Evolutionary conservation across 2,888 invertebrate genomes (phyloP), one percentile per base, ranked within the genome.

Genomic region (Listrodromus nycthemerus): DNA sequence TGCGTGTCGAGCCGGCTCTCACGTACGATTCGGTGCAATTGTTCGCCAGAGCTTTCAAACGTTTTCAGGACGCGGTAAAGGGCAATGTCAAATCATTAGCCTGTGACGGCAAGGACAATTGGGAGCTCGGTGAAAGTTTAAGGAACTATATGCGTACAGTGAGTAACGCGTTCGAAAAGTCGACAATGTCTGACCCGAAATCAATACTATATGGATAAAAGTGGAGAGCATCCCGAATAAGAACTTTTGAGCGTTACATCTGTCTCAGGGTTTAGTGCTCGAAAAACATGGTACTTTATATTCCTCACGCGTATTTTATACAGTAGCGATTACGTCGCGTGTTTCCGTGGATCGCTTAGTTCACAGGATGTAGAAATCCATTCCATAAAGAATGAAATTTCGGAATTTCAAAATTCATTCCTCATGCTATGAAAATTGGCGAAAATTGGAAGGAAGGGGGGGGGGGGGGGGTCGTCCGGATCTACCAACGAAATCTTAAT

Each of bases 61-160:
- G 96, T 90, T 92, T 97, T 8, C 94, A 94, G 61, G 94, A 94
- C 75, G 91, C 93, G 16, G 89, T 91, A 24, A 92, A 94, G 82
- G 94, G 95, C 10, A 91, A 93, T 30, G 90, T 94, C 3, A 93
- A 93, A 88, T 87, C 93, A 50, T 92, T 97, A 13, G 94, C 94
- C 80, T 97, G 97, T 88, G 95, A 95, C 21, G 92, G 93, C 69
- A 94, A 94, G 30, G 94, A 95, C 82, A 94, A 95, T 75, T 98
- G 98, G 97, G 95, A 95, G 85, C 96, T 96, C 89, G 98, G 98
- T 27, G 96, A 96, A 85, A 97, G 96, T 87, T 94, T 98, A 82
- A 95, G 97, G 85, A 98, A 98, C 94, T 96, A 96, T 90, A 96
- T 98, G 94, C 96, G 96, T 94, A 95, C 96, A 89, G 97, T 97